Evolutionary conservation across 1,140 invertebrate genomes (phyloP), one percentile per base, ranked within the genome.

Genomic region (Daktulosphaira vitifoliae): DNA sequence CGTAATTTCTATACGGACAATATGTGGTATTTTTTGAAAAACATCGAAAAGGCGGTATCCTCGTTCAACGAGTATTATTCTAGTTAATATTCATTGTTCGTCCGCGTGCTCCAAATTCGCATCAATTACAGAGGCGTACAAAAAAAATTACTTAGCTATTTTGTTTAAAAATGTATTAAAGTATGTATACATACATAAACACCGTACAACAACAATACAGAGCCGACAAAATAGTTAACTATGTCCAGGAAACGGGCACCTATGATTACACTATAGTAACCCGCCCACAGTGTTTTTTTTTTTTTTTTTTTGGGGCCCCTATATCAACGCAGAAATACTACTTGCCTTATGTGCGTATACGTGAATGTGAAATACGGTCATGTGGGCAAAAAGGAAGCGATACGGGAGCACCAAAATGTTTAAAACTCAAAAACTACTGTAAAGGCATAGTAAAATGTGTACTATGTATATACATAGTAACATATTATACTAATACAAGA

Each of bases 301-400:
- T 20, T 7, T 53, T 53, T 37, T 54, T 54, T 54, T 54, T 54
- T 4, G 2, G 23, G 37, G 52, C 52, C 52, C 37, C 37, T 42
- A 54, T 54, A 11, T 37, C 11, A 16, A 16, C 33, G 33, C 33
- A 13, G 18, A 15, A 33, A 11, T 33, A 33, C 11, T 33, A 5
- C 11, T 33, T 11, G 29, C 5, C 29, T 33, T 33, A 33, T 33
- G 11, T 5, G 11, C 29, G 11, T 33, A 33, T 6, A 11, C 11
- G 29, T 33, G 29, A 33, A 11, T 33, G 29, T 6, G 11, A 33
- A 6, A 33, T 33, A 33, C 29, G 15, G 18, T n/a, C 16, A 56
- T 56, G 38, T 56, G 37, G 53, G 22, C 22, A 56, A 18, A 56
- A 56, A 23, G 38, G 37, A 56, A 56, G 42, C 38, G 53, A 56